Evolutionary conservation across 1,140 invertebrate genomes (phyloP).

Genomic region (Metopolophium dirhodum): DNA sequence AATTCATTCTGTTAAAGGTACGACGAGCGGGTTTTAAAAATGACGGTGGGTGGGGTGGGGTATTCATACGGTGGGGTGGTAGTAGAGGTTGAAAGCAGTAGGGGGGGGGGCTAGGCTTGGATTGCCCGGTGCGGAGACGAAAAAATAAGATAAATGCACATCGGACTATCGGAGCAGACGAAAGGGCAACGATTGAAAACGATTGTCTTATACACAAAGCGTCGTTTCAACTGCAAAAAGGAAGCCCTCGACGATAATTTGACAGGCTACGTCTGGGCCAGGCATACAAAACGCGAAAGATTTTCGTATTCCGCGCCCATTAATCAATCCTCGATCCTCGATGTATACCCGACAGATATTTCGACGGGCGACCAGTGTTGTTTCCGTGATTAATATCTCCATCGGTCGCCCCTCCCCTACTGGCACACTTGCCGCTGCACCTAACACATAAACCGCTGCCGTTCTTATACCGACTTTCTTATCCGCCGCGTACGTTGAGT

Average conservation of each 20-base stretch:
- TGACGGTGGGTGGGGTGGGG: too few relatives aligned
- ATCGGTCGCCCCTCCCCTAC: not conserved
- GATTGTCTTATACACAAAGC: conserved; percentile 33
- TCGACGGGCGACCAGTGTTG: conserved; percentile 38
- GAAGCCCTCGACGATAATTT: conserved; percentile 39
- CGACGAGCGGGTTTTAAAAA: not conserved
- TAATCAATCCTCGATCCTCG: conserved; percentile 48
- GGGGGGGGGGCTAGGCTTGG: not conserved
- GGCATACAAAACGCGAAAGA: conserved; percentile 38
- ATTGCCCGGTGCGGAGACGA: not conserved
- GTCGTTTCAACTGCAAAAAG: conserved; percentile 28
- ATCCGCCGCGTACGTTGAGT: not conserved
- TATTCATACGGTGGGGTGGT: not conserved
- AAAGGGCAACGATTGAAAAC: conserved; percentile 45
- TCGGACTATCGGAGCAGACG: not conserved
- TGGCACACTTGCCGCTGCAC: not conserved
- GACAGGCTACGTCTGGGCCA: conserved; percentile 48
- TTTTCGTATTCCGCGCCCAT: conserved; percentile 39
- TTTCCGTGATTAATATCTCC: conserved; percentile 43
- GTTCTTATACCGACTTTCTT: not conserved
- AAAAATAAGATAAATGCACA: conserved; percentile 48
- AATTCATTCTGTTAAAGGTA: conserved; percentile 32
- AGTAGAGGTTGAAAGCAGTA: not conserved
- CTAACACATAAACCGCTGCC: not conserved
- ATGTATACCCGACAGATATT: conserved; percentile 16